phyloP scores from a whole-genome alignment of 2,888 invertebrate species.

The Pelosia muscerda region DNA sequence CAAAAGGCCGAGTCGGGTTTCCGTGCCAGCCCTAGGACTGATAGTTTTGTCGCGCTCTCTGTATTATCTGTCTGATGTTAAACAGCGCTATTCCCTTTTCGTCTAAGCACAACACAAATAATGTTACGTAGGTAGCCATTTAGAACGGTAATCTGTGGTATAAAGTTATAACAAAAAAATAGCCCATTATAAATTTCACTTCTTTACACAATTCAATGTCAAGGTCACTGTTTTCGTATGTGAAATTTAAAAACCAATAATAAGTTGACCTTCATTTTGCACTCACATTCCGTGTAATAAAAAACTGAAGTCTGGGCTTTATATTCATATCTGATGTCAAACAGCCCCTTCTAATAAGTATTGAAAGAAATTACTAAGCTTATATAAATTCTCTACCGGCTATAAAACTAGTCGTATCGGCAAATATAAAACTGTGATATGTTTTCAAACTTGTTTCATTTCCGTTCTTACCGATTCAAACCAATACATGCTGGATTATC shows the following conservation, averaged over 20 bases:
- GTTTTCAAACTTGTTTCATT: conserved; percentile 17
- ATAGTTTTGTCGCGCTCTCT: too few relatives aligned
- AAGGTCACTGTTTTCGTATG: conserved; percentile 44
- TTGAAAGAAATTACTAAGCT: neutral
- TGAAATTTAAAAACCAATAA: conserved; percentile 14
- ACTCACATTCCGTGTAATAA: conserved; percentile 5
- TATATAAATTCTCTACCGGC: neutral
- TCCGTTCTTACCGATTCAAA: conserved; percentile 20
- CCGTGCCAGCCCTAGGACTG: too few relatives aligned
- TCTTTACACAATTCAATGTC: conserved; percentile 44
- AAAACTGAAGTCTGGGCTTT: too few relatives aligned
- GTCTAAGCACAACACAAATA: conserved; percentile 45
- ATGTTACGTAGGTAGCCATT: conserved; percentile 26
- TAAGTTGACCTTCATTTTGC: conserved; percentile 14
- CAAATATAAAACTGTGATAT: conserved; percentile 13
- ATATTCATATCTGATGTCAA: too few relatives aligned
- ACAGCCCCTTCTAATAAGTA: too few relatives aligned
- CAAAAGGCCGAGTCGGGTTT: too few relatives aligned
- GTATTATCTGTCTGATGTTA: too few relatives aligned
- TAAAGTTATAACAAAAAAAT: conserved; percentile 27
- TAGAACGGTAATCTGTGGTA: conserved; percentile 2
- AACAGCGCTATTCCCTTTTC: too few relatives aligned
- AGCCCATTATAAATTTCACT: conserved; percentile 31
- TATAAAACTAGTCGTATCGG: conserved; percentile 6
- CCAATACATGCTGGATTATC: conserved; percentile 17